Evolutionary conservation across 2,797 vertebrate genomes (phyloP).

Genomic region (Dipus sagitta): DNA sequence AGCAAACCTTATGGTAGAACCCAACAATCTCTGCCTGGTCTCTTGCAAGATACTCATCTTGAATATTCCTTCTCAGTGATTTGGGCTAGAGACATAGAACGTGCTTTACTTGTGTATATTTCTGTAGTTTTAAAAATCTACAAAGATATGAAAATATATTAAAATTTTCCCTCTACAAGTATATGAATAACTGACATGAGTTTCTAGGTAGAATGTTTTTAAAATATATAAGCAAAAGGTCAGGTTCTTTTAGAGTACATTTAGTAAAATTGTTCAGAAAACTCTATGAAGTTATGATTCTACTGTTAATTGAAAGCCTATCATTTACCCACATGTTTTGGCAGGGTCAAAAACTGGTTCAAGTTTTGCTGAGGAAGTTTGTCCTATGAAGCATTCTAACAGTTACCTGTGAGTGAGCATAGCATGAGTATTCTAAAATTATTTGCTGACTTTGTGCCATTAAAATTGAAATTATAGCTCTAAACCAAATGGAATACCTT

Average conservation of each 20-base stretch:
- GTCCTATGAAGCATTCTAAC: conserved; percentile 21
- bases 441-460: conserved; percentile 12
- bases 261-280: conserved; percentile 38
- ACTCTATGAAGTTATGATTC: conserved; percentile 2
- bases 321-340: neutral
- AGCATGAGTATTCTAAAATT: conserved; percentile 30
- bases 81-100: neutral
- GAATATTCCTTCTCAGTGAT: neutral
- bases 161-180: neutral
- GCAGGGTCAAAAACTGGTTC: neutral
- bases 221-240: neutral
- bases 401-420: neutral
- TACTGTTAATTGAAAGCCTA: neutral
- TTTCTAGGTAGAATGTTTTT: conserved; percentile 20
- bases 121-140: conserved; percentile 38
- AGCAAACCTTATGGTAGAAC: accelerated
- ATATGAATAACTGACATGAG: neutral
- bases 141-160: neutral
- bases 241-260: neutral
- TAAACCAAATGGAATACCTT: neutral
- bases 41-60: neutral
- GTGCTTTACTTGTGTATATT: neutral
- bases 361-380: neutral
- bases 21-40: neutral
- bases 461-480: conserved; percentile 34